Base-by-base conservation (phyloP, 2,797 vertebrate species). In the Arremon aurantiirostris region DNA sequence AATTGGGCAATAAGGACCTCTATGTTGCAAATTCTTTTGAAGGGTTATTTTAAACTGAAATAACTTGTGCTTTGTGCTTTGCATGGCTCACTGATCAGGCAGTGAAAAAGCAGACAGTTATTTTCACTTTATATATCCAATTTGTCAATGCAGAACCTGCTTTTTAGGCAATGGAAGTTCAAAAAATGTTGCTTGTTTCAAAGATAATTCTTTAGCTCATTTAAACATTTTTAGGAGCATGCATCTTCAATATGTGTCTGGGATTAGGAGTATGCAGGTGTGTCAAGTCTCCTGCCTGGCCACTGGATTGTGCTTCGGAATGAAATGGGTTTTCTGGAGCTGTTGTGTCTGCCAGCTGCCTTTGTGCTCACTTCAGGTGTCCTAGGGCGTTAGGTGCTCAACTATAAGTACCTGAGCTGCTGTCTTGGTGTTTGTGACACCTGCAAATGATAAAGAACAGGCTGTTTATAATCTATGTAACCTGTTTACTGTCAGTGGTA, bases 301-400 rank as follows among this genome's bases (percentile, higher is more conserved):
- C 0, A 2, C 26, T 5, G 9, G 26, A 21, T 49, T 0, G 0
- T 0, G 0, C 30, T 76, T 89, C 5, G 23, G 35, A 63, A 63
- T 32, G 32, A 79, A 61, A 44, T 59, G 49, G 32, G 2, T 82
- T 91, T 90, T 80, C 37, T 59, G 77, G 35, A 49, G 65, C 24
- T 47, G 21, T 61, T 61, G 2, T 3, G 19, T 41, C 47, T 94
- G 17, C 47, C 35, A 59, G 16, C 28, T 1, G 5, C 23, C 42
- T 75, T 56, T 70, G 41, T 66, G 30, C 56, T 66, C 3, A 2
- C 18, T 68, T 60, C 5, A 0, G 8, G 1, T 79, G 32, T 86
- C 37, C 23, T 47, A 21, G 41, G 23, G 19, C 42, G 27, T 64
- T 64, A 61, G 10, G 12, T 75, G 22, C 28, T 35, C 55, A 32